These are phyloP conservation scores for Lasioglossum zephyrum DNA, from an alignment of 2,888 invertebrate species.

Conservation along the genomic window DNA sequence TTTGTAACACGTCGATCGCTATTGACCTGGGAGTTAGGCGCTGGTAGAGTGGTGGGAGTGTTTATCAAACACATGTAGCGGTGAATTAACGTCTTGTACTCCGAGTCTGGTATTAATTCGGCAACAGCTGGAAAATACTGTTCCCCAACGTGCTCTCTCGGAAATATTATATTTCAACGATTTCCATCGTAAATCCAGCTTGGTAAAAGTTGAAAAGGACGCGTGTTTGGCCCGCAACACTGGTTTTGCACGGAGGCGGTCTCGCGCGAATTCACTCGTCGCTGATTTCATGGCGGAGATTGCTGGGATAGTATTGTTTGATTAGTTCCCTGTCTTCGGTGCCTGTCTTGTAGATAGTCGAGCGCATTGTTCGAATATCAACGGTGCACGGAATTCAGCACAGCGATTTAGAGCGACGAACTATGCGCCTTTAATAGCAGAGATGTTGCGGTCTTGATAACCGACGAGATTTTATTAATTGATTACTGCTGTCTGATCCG, in stretches of 20 bases:
- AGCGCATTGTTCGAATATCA: conserved; percentile 7
- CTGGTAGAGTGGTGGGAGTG: not conserved
- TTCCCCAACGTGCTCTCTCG: not conserved
- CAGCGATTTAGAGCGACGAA: conserved; percentile 1
- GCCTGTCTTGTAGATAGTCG: conserved; percentile 4
- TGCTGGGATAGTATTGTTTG: conserved; percentile 12
- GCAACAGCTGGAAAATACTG: not conserved
- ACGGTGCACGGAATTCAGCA: conserved; percentile 5
- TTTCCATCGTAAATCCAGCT: not conserved
- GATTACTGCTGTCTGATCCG: not conserved
- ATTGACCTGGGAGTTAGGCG: not conserved
- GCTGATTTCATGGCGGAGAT: not conserved
- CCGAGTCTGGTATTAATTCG: not conserved
- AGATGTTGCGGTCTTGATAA: conserved; percentile 6
- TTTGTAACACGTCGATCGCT: conserved; percentile 10
- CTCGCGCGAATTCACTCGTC: conserved; percentile 4
- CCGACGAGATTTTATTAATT: not conserved
- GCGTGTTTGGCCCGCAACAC: not conserved
- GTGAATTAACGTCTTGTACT: not conserved
- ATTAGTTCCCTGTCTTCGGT: conserved; percentile 7
- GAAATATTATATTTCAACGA: not conserved
- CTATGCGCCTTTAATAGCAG: not conserved
- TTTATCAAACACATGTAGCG: not conserved
- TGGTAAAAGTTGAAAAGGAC: not conserved
- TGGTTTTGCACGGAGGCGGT: not conserved